Base-by-base conservation (phyloP, 1,140 invertebrate species). In the Lucilia cuprina region DNA sequence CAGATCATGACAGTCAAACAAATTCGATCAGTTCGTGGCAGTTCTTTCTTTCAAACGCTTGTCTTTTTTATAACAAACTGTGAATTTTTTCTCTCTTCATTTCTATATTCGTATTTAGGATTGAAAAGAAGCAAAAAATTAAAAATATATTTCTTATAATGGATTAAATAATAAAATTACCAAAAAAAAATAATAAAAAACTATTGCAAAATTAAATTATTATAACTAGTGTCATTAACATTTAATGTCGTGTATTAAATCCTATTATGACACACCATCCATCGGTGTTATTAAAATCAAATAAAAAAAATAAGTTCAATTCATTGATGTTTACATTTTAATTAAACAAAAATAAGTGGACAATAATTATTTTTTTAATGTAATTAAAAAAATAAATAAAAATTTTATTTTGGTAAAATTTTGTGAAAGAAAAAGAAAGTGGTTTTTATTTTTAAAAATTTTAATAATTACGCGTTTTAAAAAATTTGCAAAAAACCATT, bases 1-100 rank as follows among this genome's bases (percentile, higher is more conserved):
- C 77, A 80, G 77, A 80, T 80, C 77, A 80, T 80, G 47, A 49
- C 77, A 80, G 77, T 80, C 77, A 80, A 80, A 49, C 65, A 70
- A n/a, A 70, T 70, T 70, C 65, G 65, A 70, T 70, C 65, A 70
- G 65, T 70, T 21, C 65, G 19, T 25, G 65, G 41, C 77, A 49
- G 77, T 80, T 80, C 77, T 80, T 70, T 19, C 55, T 60, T 60
- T 60, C 55, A 60, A 21, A 70, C 65, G 65, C n/a, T 70, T 70
- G n/a, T 21, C 21, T 19, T 70, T 21, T 70, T 17, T 14, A 30
- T 30, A 30, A 30, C 25, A 30, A 1, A 30, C 25, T 8, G 41
- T 41, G 41, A 41, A 8, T 41, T 41, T 41, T 41, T 41, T 41
- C 41, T 41, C 5, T 41, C 41, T 41, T 41, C 41, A 41, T 41